phyloP scores from a whole-genome alignment of 2,113 vertebrate species.

The Psilopogon haemacephalus region DNA sequence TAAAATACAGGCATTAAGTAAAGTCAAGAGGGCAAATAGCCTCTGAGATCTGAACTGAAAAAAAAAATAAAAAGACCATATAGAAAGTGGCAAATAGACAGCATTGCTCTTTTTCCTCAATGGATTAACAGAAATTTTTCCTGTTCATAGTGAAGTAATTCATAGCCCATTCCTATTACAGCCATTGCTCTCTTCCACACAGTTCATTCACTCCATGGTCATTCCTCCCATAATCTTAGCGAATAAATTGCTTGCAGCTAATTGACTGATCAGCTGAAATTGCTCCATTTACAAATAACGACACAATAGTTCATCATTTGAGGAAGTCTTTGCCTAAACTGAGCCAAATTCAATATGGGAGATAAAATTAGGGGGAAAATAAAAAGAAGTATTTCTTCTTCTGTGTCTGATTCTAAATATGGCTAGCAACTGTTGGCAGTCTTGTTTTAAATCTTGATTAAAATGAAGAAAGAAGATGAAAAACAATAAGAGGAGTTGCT shows the following conservation, averaged over 20 bases:
- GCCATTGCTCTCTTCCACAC: not conserved
- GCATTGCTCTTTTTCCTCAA: not conserved
- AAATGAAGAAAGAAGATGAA: not conserved
- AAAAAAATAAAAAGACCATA: not conserved
- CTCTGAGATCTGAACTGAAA: not conserved
- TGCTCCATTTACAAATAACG: not conserved
- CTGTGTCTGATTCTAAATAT: not conserved
- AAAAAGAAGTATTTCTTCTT: not conserved
- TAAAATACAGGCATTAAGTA: not conserved
- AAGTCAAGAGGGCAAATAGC: not conserved
- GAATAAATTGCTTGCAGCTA: constrained; percentile 4
- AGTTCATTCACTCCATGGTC: not conserved
- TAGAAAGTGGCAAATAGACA: not conserved
- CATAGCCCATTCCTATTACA: not conserved
- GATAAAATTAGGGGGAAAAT: not conserved
- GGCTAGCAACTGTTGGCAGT: not conserved
- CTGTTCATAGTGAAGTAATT: not conserved
- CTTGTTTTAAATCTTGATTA: not conserved
- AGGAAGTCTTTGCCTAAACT: not conserved
- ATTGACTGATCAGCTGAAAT: not conserved
- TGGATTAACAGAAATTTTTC: not conserved
- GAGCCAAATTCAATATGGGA: not conserved
- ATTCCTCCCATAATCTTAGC: not conserved
- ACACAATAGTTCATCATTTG: not conserved
- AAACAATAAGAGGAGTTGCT: not conserved